Evolutionary conservation across 1,140 invertebrate genomes (phyloP), one percentile per base, ranked within the genome.

Genomic region (Bombyx mandarina): DNA sequence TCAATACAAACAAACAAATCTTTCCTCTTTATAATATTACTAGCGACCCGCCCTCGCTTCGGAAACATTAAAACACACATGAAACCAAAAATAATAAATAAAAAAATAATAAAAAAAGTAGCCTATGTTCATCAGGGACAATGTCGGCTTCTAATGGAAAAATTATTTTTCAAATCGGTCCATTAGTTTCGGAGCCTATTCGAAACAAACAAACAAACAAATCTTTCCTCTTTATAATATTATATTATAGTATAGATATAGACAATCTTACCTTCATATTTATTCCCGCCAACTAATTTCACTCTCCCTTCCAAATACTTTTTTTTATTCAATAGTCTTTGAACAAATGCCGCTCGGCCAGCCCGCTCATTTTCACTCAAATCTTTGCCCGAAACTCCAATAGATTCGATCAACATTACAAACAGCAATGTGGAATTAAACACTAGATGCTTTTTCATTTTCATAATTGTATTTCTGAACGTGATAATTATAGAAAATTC

Each of bases 281-380:
- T 88, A 9, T 79, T 90, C 7, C 93, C 92, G 18, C 93, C 93
- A 6, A 93, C 86, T 1, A 95, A 80, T 63, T 91, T 91, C 10
- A 95, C 70, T 57, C 90, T 91, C n/a, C 93, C 93, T 57, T 95
- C 93, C 58, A 91, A 89, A 75, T 92, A 91, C 69, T 92, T 93
- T 56, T 92, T 76, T 66, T 90, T 89, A 63, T 92, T 93, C 48
- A 91, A 77, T 61, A 84, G 49, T 42, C 56, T 77, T 55, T 86
- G 82, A 54, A 86, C 70, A 58, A 80, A 86, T 4, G 72, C 68
- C 3, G 82, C 82, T 48, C 81, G 68, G 3, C 60, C 49, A 6
- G 65, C 57, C 54, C 80, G 69, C 56, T 86, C 78, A 54, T 35
- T 63, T 49, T 80, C 78, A 66, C 62, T 71, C 22, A 86, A 55